Evolutionary conservation across 2,113 vertebrate genomes (phyloP).

Genomic region (Neopipo cinnamomea): DNA sequence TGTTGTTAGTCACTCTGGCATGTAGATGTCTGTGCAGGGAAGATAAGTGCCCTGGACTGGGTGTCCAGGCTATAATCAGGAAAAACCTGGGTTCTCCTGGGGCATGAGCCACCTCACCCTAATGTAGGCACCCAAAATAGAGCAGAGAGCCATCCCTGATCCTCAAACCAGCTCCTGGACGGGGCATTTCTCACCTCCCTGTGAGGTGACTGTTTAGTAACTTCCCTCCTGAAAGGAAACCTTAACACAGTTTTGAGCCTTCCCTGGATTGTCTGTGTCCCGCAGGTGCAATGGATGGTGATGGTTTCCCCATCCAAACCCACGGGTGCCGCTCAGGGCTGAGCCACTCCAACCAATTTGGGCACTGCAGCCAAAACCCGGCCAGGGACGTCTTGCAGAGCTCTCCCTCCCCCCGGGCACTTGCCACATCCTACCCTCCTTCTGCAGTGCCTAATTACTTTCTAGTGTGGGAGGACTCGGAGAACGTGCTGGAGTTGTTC

Average conservation of each 20-base stretch:
- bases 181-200: background rate
- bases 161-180: background rate
- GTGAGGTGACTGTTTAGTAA: background rate
- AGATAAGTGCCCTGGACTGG: background rate
- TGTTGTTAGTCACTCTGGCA: background rate
- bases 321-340: background rate
- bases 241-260: background rate
- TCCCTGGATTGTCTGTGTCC: background rate
- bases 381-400: accelerated
- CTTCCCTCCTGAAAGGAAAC: background rate
- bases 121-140: background rate
- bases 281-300: background rate
- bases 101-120: background rate
- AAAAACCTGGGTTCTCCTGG: background rate
- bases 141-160: background rate
- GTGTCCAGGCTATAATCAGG: background rate
- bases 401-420: background rate
- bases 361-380: background rate
- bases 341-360: background rate
- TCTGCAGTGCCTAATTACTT: slow-evolving; percentile 10
- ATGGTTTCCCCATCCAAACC: background rate
- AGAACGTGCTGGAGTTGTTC: slow-evolving; percentile 49
- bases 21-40: background rate
- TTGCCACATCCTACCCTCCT: slow-evolving; percentile 1
- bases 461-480: slow-evolving; percentile 18